Evolutionary conservation across 2,888 invertebrate species (phyloP).

Genomic region (Phyto melanocephala): DNA sequence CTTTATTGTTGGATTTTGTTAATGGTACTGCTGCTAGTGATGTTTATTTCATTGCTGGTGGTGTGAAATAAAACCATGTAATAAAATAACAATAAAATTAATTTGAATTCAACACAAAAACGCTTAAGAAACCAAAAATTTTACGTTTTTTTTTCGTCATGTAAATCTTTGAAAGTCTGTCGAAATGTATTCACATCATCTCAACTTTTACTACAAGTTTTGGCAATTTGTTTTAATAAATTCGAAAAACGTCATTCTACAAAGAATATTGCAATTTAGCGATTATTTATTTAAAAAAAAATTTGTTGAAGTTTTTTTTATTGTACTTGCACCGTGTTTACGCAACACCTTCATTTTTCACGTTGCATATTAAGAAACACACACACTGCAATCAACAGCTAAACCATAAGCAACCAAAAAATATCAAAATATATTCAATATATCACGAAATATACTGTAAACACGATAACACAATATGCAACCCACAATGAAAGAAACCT

Average conservation of each 20-base stretch:
- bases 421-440: too few relatives aligned
- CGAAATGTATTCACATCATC: constrained; percentile 1
- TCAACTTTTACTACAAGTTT: background rate
- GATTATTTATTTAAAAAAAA: background rate
- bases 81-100: constrained; percentile 57
- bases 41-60: background rate
- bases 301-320: too few relatives aligned
- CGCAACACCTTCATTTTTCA: too few relatives aligned
- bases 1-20: background rate
- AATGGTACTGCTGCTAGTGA: background rate
- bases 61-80: constrained; percentile 44
- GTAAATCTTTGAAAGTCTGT: constrained; percentile 40
- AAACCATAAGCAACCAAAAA: too few relatives aligned
- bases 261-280: constrained; percentile 24
- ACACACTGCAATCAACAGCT: too few relatives aligned
- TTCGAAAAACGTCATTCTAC: background rate
- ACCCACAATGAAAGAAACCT: too few relatives aligned
- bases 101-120: constrained; percentile 45
- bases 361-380: too few relatives aligned
- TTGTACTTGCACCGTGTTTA: too few relatives aligned
- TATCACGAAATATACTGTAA: too few relatives aligned
- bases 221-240: constrained; percentile 31
- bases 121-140: constrained; percentile 5
- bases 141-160: background rate
- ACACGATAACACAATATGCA: too few relatives aligned